phyloP scores from a whole-genome alignment of 2,888 invertebrate species.

The Sesamia inferens region DNA sequence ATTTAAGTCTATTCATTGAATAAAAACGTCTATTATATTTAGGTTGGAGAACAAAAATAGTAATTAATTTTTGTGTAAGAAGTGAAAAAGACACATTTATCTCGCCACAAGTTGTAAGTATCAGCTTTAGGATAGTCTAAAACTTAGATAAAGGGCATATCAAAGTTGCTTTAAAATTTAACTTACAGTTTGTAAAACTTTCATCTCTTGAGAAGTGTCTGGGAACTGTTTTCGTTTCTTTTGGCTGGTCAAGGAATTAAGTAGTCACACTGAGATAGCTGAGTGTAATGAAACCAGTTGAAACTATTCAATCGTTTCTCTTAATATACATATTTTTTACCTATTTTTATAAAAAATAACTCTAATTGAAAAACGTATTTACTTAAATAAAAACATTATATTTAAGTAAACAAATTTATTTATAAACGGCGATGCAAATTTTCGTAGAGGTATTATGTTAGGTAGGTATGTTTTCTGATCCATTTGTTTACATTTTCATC shows the following conservation, averaged over 20 bases:
- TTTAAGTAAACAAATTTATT: not conserved
- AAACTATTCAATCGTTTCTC: not conserved
- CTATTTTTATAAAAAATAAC: not conserved
- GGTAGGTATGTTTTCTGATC: not conserved
- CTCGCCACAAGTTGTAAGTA: conserved; percentile 5
- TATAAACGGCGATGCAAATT: not conserved
- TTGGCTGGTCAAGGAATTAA: not conserved
- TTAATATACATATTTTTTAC: too few relatives aligned
- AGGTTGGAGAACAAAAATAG: not conserved
- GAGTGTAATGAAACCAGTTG: not conserved
- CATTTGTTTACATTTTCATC: not conserved
- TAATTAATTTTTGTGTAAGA: not conserved
- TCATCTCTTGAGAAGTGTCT: conserved; percentile 7
- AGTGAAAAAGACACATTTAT: conserved; percentile 15
- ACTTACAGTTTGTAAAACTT: conserved; percentile 20
- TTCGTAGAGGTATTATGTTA: not conserved
- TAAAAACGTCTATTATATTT: too few relatives aligned
- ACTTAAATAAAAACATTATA: not conserved
- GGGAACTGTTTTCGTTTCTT: conserved; percentile 1
- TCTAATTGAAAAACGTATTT: not conserved
- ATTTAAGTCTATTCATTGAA: not conserved
- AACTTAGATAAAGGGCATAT: conserved; percentile 25
- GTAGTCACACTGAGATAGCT: not conserved
- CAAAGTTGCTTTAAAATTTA: conserved; percentile 23
- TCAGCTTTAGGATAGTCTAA: conserved; percentile 7